Evolutionary conservation across 2,888 invertebrate genomes (phyloP).

Genomic region (Tiliacea citrago): DNA sequence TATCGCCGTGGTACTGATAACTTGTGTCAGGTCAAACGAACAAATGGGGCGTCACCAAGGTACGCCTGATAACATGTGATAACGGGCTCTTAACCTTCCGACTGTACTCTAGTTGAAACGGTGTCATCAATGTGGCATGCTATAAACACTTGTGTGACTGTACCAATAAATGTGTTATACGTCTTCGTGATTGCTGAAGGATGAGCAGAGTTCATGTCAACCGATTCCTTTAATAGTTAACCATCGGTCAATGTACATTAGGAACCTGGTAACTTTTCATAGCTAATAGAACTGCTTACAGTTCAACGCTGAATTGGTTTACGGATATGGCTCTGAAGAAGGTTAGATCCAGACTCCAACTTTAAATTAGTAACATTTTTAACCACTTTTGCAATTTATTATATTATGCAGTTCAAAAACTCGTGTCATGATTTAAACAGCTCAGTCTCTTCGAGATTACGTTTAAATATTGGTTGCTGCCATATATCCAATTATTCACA

Average conservation of each 20-base stretch:
- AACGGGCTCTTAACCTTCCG: constrained; percentile 90
- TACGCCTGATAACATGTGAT: constrained; percentile 87
- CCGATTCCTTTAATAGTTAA: background rate
- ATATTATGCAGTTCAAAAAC: background rate
- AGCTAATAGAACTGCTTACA: too few species aligned
- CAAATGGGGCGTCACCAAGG: constrained; percentile 88
- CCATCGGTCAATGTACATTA: background rate
- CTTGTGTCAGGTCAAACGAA: constrained; percentile 90
- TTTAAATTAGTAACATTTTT: background rate
- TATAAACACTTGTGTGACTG: constrained; percentile 55
- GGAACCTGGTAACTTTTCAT: background rate
- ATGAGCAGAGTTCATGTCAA: constrained; percentile 22
- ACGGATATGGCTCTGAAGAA: too few species aligned
- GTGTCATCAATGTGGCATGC: constrained; percentile 70
- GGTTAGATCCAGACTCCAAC: background rate
- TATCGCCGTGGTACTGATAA: constrained; percentile 89
- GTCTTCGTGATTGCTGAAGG: background rate
- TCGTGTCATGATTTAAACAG: background rate
- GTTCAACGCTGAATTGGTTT: background rate
- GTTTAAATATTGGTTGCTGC: background rate
- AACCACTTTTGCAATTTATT: constrained; percentile 3
- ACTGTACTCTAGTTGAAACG: constrained; percentile 78
- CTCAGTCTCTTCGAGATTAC: background rate
- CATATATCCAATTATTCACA: background rate
- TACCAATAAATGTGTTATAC: constrained; percentile 14